Evolutionary conservation across 2,888 invertebrate genomes (phyloP), one percentile per base, ranked within the genome.

Genomic region (Xestia rhomboidea): DNA sequence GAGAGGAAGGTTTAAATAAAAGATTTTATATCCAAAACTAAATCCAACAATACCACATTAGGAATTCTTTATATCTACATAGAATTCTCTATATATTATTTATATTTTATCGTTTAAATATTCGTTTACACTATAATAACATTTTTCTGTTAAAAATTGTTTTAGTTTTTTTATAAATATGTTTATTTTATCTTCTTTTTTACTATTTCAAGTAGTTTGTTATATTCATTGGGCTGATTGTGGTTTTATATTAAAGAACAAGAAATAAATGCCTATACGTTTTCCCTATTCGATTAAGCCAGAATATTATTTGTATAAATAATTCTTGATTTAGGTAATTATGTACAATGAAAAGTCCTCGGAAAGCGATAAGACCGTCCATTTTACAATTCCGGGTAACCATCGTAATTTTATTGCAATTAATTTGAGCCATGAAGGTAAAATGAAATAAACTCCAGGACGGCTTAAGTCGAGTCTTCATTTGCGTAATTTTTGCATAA

Each of bases 401-500:
- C 64, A 27, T 38, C 27, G 41, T 44, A 44, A 68, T 82, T 82
- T 34, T 30, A 57, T 30, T n/a, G 44, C 34, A 64, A 68, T 79
- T 68, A 57, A 49, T 68, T 38, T 34, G 6, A 64, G 49, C 21
- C 24, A 49, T 69, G 60, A 77, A 77, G 3, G 41, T 15, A 60
- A 66, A 68, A 77, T 44, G 38, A 82, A 79, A 81, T 24, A 57
- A 82, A 64, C 49, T 63, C 49, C 68, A 11, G 24, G 24, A 34
- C 1, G 64, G 68, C 68, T 76, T 57, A 68, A 41, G 41, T 62
- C 5, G 34, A 24, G 30, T 62, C 51, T 30, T 67, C 34, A 51
- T 67, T 79, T 67, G 44, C 75, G 51, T 75, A 67, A 38, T 73
- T 6, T 76, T 67, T 75, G 67, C 79, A 82, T 79, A 66, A 78